phyloP scores from a whole-genome alignment of 2,888 invertebrate genomes.

The Tetanocera ferruginea region DNA sequence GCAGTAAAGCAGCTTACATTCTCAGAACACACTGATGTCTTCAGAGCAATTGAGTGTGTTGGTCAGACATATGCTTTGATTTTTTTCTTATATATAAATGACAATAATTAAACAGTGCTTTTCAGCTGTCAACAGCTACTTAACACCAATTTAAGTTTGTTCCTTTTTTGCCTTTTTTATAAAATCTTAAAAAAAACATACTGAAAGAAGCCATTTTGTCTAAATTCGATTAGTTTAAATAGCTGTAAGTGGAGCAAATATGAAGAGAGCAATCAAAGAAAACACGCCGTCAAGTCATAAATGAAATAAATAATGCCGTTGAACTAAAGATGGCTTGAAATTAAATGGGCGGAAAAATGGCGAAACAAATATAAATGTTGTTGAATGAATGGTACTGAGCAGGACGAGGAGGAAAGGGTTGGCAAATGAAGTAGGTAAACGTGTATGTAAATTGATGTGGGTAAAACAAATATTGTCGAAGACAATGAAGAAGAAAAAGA shows the following conservation, averaged over 20 bases:
- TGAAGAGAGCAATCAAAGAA: constrained; percentile 1
- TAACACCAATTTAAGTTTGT: background rate
- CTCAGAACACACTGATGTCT: too few species aligned
- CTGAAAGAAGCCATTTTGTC: background rate
- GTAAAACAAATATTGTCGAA: too few species aligned
- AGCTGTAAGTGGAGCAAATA: constrained; percentile 21
- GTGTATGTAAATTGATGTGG: too few species aligned
- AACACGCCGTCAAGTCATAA: background rate
- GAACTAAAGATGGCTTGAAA: constrained; percentile 3
- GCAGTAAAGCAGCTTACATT: too few species aligned
- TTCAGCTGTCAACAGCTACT: background rate
- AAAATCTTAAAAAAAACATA: background rate
- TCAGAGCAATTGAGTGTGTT: too few species aligned
- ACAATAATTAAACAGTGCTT: too few species aligned
- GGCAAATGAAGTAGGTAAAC: too few species aligned
- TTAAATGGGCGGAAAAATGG: constrained; percentile 18
- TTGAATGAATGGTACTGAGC: background rate
- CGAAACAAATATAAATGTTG: background rate
- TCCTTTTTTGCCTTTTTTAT: background rate
- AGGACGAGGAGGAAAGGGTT: background rate
- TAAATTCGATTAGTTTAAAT: constrained; percentile 21
- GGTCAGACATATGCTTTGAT: too few species aligned
- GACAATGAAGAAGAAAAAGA: too few species aligned
- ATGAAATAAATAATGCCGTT: background rate
- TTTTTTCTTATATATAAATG: too few species aligned